Evolutionary conservation across 2,797 vertebrate species (phyloP), one percentile per base, ranked within the genome.

Genomic region (Coilia nasus): DNA sequence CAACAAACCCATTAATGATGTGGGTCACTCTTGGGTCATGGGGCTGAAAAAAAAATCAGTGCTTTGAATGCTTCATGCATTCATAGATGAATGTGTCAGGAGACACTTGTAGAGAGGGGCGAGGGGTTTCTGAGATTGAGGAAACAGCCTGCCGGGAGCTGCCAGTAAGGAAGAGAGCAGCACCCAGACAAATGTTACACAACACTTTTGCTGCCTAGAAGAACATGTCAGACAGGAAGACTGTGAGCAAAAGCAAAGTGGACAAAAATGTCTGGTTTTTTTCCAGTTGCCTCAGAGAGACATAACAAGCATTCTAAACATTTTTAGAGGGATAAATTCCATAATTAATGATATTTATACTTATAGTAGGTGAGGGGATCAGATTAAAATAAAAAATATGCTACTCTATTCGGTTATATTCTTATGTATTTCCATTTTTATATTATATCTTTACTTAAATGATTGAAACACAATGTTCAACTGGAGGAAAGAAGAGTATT

Each of bases 171-270:
- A 78, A 44, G 17, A 44, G 71, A 44, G 19, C 19, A 21, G 71
- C 67, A 78, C 71, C 71, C 71, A 78, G 71, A 78, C 71, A 41
- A 35, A 41, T 78, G 35, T 78, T 78, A 31, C 71, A 78, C 67
- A 75, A 75, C 71, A 78, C 17, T 78, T 11, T 7, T 19, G 19
- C 17, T 44, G 64, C 64, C 28, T 71, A 35, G 35, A 41, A 44
- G 71, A 28, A 67, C 64, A 44, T 78, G 71, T 44, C 71, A 21
- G 17, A 21, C 71, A 78, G 35, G 71, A 78, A 78, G 71, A 78
- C 71, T 60, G 2, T 21, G 21, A 41, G 71, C 35, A 44, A 41
- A 41, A 44, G 71, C 31, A 41, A 75, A 75, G 15, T 78, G 71
- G 35, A 44, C 19, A 41, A 44, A 44, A 21, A 17, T 25, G 4